Conservation (phyloP, 2,797 vertebrate genomes). For the Coracias cyanogaster region DNA sequence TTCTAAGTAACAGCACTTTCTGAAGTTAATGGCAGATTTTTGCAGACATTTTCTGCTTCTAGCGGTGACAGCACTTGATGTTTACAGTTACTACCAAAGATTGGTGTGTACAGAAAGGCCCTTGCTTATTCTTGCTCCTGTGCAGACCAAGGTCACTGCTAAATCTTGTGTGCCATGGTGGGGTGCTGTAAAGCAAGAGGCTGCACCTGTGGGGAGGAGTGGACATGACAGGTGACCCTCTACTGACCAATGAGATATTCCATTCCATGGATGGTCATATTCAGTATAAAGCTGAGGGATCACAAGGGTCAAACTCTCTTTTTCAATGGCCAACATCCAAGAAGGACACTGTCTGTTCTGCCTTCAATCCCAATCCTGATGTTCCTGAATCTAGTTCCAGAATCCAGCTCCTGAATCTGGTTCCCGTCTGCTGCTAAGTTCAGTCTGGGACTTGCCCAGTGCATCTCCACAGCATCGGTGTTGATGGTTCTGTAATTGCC, state of each 20-base stretch:
- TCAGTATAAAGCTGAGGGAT: background rate
- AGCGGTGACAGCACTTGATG: background rate
- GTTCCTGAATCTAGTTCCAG: background rate
- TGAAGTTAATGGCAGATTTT: background rate
- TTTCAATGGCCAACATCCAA: background rate
- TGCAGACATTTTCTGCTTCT: background rate
- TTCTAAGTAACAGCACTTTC: background rate
- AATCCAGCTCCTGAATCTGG: background rate
- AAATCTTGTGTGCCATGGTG: background rate
- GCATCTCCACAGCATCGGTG: background rate
- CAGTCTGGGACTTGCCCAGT: background rate
- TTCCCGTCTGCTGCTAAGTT: background rate
- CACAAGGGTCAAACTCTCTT: background rate
- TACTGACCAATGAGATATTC: background rate
- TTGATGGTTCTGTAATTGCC: background rate
- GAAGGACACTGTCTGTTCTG: background rate
- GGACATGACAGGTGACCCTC: background rate
- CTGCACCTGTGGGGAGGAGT: background rate
- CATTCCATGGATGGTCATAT: background rate
- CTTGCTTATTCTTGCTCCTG: background rate
- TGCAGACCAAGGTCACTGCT: background rate
- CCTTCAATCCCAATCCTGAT: background rate
- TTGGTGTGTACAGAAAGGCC: background rate
- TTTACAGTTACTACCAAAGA: background rate
- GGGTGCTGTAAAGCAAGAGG: background rate